These are phyloP conservation scores for Pterostichus madidus DNA, from an alignment of 2,888 invertebrate species.

Conservation along the genomic window DNA sequence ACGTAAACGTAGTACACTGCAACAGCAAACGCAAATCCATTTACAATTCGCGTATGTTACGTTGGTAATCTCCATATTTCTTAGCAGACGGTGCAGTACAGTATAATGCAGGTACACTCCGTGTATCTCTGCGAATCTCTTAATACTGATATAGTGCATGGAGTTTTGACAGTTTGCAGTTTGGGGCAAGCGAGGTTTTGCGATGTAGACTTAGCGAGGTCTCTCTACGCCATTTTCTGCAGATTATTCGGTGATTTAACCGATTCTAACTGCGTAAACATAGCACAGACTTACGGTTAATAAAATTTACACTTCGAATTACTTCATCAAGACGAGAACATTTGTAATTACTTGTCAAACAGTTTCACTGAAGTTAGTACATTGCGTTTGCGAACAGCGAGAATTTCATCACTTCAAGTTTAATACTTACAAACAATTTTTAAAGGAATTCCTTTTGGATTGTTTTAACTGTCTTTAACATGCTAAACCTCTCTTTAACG, in stretches of 20 bases:
- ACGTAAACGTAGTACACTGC: neutral
- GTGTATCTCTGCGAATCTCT: slow-evolving; percentile 60
- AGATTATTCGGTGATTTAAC: slow-evolving; percentile 61
- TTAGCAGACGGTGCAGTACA: slow-evolving; percentile 26
- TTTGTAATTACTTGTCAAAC: slow-evolving; percentile 29
- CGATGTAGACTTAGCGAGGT: slow-evolving; percentile 31
- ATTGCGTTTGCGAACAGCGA: too few species aligned
- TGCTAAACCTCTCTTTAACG: too few species aligned
- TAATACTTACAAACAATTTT: too few species aligned
- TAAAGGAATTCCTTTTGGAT: too few species aligned
- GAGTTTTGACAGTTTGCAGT: slow-evolving; percentile 65
- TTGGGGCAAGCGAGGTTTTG: slow-evolving; percentile 22
- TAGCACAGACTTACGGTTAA: slow-evolving; percentile 47
- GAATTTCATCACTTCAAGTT: too few species aligned
- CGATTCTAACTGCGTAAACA: slow-evolving; percentile 50
- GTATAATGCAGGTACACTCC: slow-evolving; percentile 41
- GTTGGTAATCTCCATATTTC: slow-evolving; percentile 58
- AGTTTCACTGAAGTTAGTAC: too few species aligned
- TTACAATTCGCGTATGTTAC: slow-evolving; percentile 45
- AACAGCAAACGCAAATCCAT: slow-evolving; percentile 21
- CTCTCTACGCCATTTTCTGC: slow-evolving; percentile 3
- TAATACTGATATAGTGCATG: slow-evolving; percentile 64
- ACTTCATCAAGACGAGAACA: slow-evolving; percentile 4
- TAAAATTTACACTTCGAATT: slow-evolving; percentile 53
- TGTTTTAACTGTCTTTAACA: too few species aligned